These are phyloP conservation scores for Drosophila varians DNA, from an alignment of 1,140 invertebrate species.

Conservation along the genomic window DNA sequence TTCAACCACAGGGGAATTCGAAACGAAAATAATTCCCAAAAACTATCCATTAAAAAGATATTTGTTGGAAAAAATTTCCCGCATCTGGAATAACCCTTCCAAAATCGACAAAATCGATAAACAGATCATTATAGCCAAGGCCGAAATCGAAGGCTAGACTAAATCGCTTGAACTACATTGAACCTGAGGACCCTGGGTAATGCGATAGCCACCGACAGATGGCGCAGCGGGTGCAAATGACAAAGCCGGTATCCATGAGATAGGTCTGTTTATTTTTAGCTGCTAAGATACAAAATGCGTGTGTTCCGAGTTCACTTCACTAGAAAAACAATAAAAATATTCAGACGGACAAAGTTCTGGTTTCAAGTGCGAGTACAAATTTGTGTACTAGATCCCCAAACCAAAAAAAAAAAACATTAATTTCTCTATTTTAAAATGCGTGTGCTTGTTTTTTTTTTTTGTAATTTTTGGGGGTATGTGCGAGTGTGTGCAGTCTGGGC, in stretches of 20 bases:
- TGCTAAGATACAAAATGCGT: constrained; percentile 6
- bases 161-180: constrained; percentile 44
- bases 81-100: too few species aligned
- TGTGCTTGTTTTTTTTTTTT: constrained; percentile 14
- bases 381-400: constrained; percentile 7
- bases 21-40: too few species aligned
- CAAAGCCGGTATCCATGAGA: constrained; percentile 17
- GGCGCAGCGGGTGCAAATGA: constrained; percentile 53
- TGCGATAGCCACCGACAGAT: not conserved
- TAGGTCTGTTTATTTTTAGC: constrained; percentile 44
- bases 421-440: constrained; percentile 39
- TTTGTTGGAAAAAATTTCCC: too few species aligned
- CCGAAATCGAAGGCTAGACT: constrained; percentile 35
- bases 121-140: not conserved
- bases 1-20: not conserved
- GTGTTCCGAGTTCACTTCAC: constrained; percentile 33
- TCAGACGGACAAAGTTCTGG: constrained; percentile 43
- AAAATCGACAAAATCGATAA: not conserved
- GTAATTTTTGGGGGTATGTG: not conserved
- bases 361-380: constrained; percentile 20
- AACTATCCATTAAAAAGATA: too few species aligned
- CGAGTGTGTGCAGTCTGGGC: constrained; percentile 37
- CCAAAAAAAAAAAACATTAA: constrained; percentile 4
- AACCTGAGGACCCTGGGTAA: constrained; percentile 26
- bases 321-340: constrained; percentile 50